These are phyloP conservation scores for Remorina albescens DNA, from an alignment of 2,797 vertebrate genomes.

Conservation along the genomic window DNA sequence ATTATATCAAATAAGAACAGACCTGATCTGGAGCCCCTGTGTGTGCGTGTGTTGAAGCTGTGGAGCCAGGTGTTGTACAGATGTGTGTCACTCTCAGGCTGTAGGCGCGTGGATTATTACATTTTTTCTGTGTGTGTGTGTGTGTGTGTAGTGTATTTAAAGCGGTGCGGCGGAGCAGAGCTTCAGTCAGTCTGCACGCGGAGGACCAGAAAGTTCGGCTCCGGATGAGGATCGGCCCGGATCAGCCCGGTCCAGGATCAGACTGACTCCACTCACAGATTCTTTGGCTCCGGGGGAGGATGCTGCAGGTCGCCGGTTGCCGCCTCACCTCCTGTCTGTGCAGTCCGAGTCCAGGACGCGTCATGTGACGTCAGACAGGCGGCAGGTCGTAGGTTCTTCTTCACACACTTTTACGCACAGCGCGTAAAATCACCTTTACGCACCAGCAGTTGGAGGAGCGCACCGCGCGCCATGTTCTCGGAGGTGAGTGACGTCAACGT, in stretches of 20 bases:
- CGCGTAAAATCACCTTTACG: not conserved
- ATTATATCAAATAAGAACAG: no score
- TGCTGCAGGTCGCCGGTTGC: no score
- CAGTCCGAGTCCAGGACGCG: not conserved
- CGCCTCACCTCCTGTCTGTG: not conserved
- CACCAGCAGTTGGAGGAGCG: not conserved
- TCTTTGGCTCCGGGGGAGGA: not conserved
- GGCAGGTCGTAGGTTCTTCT: not conserved
- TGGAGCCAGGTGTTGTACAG: no score
- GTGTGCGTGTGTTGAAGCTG: no score
- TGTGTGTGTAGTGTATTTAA: not conserved
- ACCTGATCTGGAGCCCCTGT: no score
- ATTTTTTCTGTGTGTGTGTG: no score
- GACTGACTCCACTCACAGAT: no score
- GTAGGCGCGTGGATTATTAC: no score
- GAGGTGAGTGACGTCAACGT: slow-evolving; percentile 66
- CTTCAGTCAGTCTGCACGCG: not conserved
- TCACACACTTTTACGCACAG: no score
- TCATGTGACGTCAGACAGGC: not conserved
- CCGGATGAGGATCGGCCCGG: not conserved
- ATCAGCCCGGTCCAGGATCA: not conserved
- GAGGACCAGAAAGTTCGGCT: not conserved
- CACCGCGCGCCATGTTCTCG: slow-evolving; percentile 37
- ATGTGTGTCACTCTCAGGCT: no score
- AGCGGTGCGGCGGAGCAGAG: not conserved